Evolutionary conservation across 1,140 invertebrate species (phyloP).

Genomic region (Orchesella cincta): DNA sequence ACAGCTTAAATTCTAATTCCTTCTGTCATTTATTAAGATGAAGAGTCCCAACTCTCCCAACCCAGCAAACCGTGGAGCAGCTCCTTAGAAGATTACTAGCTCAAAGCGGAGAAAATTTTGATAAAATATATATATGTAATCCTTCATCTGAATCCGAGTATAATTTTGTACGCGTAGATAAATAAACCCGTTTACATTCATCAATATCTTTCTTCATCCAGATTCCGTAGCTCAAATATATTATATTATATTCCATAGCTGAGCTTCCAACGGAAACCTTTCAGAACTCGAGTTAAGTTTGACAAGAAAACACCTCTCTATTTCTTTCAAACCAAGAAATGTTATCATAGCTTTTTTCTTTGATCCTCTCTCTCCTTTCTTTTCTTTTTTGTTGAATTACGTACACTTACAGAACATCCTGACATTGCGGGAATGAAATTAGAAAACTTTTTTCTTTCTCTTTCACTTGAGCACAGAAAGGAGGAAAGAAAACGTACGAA

Average conservation of each 20-base stretch:
- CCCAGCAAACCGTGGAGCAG: neutral
- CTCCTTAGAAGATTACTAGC: neutral
- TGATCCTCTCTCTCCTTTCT: neutral
- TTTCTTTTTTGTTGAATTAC: neutral
- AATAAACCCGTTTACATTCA: neutral
- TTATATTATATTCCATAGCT: too few species aligned
- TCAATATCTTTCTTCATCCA: neutral
- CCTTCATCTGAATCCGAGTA: neutral
- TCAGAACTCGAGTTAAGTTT: neutral
- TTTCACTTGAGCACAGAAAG: constrained; percentile 1
- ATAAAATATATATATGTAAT: too few species aligned
- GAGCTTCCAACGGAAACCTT: neutral
- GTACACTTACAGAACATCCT: neutral
- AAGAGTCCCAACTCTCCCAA: constrained; percentile 10
- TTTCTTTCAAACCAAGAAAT: too few species aligned
- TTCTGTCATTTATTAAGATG: neutral
- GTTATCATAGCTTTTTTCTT: constrained; percentile 13
- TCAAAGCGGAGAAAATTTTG: neutral
- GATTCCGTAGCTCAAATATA: neutral
- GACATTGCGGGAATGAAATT: neutral
- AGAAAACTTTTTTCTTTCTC: constrained; percentile 1
- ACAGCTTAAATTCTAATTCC: too few species aligned
- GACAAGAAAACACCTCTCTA: too few species aligned
- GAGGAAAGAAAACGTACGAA: constrained; percentile 15
- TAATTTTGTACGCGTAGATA: too few species aligned